Evolutionary conservation across 2,888 invertebrate species (phyloP).

Genomic region (Spatulosminthurus flaviceps): DNA sequence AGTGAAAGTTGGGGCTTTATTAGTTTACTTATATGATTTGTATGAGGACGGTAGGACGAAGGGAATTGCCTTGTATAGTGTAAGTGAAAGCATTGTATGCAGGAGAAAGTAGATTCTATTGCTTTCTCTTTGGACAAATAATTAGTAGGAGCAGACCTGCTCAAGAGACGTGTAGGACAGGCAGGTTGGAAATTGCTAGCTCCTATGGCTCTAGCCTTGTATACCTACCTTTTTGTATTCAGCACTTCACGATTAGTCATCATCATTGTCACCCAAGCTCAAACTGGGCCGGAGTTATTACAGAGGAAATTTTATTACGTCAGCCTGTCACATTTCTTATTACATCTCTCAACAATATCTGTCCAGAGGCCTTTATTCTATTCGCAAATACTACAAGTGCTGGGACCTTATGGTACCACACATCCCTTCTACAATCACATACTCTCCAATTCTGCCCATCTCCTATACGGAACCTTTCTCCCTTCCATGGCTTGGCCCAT

Average conservation of each 20-base stretch:
- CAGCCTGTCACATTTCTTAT: slow-evolving; percentile 22
- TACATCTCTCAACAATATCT: slow-evolving; percentile 8
- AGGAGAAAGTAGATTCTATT: too few species aligned
- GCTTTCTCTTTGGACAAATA: too few species aligned
- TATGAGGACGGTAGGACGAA: too few species aligned
- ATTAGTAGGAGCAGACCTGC: too few species aligned
- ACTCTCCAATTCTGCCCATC: background rate
- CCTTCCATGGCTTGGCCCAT: too few species aligned
- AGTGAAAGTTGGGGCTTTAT: too few species aligned
- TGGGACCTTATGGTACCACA: slow-evolving; percentile 7
- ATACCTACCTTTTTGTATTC: background rate
- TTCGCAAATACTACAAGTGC: background rate
- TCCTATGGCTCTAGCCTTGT: background rate
- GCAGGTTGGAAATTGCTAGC: background rate
- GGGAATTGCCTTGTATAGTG: too few species aligned
- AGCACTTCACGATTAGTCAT: slow-evolving; percentile 24
- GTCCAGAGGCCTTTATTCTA: slow-evolving; percentile 11
- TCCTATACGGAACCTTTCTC: too few species aligned
- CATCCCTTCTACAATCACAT: background rate
- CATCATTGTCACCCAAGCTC: slow-evolving; percentile 3
- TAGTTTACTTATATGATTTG: too few species aligned
- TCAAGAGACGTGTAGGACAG: too few species aligned
- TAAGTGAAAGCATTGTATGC: too few species aligned
- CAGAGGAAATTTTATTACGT: slow-evolving; percentile 7
- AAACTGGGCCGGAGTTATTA: slow-evolving; percentile 30